Percentiles rank a stretch among this genome's conserved stretches.
Conservation (phyloP, 2,888 invertebrate species). For the Trissolcus japonicus region DNA sequence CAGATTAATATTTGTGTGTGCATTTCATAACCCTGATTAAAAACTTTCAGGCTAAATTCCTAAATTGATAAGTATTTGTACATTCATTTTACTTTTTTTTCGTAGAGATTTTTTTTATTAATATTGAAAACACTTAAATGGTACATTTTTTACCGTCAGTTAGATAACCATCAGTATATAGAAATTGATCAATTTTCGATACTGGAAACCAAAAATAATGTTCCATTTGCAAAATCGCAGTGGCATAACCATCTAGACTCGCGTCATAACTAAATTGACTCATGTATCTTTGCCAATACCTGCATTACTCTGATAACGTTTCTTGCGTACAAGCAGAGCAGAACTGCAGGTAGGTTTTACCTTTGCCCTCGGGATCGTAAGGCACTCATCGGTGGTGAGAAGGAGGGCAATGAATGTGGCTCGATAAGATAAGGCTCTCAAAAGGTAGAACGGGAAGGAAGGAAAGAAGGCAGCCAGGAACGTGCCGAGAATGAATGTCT, state of each 20-base stretch:
- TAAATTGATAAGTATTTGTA: no score
- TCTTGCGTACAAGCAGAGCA: slow-evolving; percentile 9
- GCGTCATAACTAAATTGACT: slow-evolving; percentile 36
- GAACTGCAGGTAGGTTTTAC: slow-evolving; percentile 30
- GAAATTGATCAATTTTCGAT: no score
- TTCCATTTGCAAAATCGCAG: slow-evolving; percentile 19
- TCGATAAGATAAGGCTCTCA: slow-evolving; percentile 44
- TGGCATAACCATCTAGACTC: slow-evolving; percentile 22
- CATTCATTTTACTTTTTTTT: no score
- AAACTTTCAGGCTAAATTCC: no score
- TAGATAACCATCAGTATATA: no score
- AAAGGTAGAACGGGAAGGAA: slow-evolving; percentile 47
- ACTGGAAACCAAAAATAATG: neutral
- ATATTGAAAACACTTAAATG: no score
- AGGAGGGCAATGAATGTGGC: slow-evolving; percentile 38
- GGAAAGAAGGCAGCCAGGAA: slow-evolving; percentile 66
- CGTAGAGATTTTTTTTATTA: no score
- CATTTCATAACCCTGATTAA: no score
- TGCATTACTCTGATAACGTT: slow-evolving; percentile 6
- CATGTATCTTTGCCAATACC: slow-evolving; percentile 43
- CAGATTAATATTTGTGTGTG: no score
- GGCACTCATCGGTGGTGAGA: slow-evolving; percentile 40
- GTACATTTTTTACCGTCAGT: no score
- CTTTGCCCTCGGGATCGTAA: slow-evolving; percentile 21
- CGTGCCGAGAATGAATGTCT: slow-evolving; percentile 71